Percentiles rank a stretch among this genome's conserved stretches.
phyloP scores from a whole-genome alignment of 2,113 vertebrate species.

The Cyrtonyx montezumae region DNA sequence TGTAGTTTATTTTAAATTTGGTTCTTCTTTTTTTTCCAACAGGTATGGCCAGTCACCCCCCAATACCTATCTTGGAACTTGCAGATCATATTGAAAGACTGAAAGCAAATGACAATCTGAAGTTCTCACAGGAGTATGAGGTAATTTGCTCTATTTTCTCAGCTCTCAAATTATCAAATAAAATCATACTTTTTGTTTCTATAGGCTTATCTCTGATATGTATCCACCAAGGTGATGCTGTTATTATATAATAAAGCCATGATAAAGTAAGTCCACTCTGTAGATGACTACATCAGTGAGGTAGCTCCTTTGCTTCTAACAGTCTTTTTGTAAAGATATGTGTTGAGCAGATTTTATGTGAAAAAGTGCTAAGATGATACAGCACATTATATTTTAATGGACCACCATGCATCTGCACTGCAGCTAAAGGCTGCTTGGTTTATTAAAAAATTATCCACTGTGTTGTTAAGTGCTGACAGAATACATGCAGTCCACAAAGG shows the following conservation, averaged over 20 bases:
- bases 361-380: neutral
- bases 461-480: neutral
- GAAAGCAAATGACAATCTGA: constrained; percentile 99
- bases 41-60: constrained; percentile 98
- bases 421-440: neutral
- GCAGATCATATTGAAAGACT: constrained; percentile 95
- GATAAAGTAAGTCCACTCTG: neutral
- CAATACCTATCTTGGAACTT: constrained; percentile 95
- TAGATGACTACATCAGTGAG: fast-evolving
- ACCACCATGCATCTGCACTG: neutral
- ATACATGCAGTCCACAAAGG: neutral
- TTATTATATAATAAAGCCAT: neutral
- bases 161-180: neutral
- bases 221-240: neutral
- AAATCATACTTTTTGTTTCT: neutral
- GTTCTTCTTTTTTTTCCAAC: constrained; percentile 69
- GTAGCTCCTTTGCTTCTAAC: neutral
- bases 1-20: constrained; percentile 51
- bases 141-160: constrained; percentile 68
- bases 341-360: neutral
- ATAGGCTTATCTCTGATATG: neutral
- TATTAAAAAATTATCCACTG: neutral
- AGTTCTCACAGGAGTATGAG: constrained; percentile 99
- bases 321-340: neutral
- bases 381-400: neutral